Evolutionary conservation across 1,140 invertebrate species (phyloP).

Genomic region (Glossosoma conforme): DNA sequence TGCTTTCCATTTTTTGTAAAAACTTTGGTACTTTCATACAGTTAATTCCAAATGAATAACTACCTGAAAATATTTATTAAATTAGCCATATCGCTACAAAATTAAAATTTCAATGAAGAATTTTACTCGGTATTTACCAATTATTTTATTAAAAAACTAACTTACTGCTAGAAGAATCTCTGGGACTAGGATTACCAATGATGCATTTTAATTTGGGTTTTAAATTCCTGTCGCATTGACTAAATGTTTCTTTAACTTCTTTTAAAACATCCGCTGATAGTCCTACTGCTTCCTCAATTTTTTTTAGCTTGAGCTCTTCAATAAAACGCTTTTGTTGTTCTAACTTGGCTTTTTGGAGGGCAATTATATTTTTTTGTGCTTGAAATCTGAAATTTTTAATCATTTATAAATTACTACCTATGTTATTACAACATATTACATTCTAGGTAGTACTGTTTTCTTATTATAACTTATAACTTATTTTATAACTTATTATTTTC

Average conservation of each 20-base stretch:
- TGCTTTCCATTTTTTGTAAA: constrained; percentile 58
- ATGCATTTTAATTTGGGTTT: constrained; percentile 54
- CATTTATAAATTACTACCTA: no score
- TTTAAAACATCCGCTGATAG: constrained; percentile 52
- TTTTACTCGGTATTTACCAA: no score
- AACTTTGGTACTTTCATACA: constrained; percentile 57
- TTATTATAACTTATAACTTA: no score
- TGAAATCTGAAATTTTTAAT: constrained; percentile 44
- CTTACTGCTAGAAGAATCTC: no score
- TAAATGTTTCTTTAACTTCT: constrained; percentile 54
- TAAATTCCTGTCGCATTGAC: constrained; percentile 50
- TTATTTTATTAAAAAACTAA: constrained; percentile 20
- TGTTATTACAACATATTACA: no score
- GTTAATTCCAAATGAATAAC: constrained; percentile 40
- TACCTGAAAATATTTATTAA: constrained; percentile 34
- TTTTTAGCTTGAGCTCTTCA: constrained; percentile 58
- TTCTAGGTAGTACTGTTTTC: no score
- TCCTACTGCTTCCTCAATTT: constrained; percentile 54
- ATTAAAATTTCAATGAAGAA: constrained; percentile 2
- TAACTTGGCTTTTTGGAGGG: constrained; percentile 56
- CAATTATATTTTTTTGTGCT: constrained; percentile 59
- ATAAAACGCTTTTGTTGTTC: constrained; percentile 59
- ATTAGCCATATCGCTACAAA: constrained; percentile 6
- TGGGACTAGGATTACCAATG: constrained; percentile 35
- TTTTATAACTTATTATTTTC: not conserved